Percentiles rank a stretch among this genome's conserved stretches.
Conservation (phyloP, 1,140 invertebrate species). For the Acyrthosiphon pisum region DNA sequence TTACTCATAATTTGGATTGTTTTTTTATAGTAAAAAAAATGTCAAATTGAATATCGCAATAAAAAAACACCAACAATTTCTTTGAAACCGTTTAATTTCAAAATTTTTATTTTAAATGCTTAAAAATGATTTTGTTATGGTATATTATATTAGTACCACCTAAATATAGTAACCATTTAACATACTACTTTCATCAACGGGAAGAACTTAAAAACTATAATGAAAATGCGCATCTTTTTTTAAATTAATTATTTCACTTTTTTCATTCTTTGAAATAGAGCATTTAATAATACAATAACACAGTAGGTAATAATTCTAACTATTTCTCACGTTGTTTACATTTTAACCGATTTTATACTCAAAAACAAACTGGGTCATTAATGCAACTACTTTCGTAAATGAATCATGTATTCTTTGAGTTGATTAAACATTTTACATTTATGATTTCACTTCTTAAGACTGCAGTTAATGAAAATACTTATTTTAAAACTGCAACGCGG, state of each 20-base stretch:
- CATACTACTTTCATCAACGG: neutral
- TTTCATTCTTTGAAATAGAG: neutral
- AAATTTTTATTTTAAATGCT: neutral
- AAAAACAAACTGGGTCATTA: slow-evolving; percentile 3
- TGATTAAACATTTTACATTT: slow-evolving; percentile 9
- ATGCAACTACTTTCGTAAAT: slow-evolving; percentile 3
- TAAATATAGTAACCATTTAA: neutral
- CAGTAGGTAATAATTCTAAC: neutral
- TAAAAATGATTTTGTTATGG: neutral
- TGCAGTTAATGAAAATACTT: slow-evolving; percentile 16
- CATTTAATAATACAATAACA: neutral
- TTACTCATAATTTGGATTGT: neutral
- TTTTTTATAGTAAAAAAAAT: no score
- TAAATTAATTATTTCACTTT: slow-evolving; percentile 6
- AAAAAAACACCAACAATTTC: neutral
- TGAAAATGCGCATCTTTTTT: neutral
- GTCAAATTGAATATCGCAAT: neutral
- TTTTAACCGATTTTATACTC: neutral
- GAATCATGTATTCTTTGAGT: neutral
- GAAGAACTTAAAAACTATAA: neutral
- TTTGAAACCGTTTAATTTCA: neutral
- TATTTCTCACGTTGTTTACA: slow-evolving; percentile 6
- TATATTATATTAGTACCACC: neutral
- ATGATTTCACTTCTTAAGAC: neutral
- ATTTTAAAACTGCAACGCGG: neutral